A percentile compares a stretch with the other conserved stretches of the same genome.
phyloP scores from a whole-genome alignment of 2,888 invertebrate genomes.

The Papilio demoleus region DNA sequence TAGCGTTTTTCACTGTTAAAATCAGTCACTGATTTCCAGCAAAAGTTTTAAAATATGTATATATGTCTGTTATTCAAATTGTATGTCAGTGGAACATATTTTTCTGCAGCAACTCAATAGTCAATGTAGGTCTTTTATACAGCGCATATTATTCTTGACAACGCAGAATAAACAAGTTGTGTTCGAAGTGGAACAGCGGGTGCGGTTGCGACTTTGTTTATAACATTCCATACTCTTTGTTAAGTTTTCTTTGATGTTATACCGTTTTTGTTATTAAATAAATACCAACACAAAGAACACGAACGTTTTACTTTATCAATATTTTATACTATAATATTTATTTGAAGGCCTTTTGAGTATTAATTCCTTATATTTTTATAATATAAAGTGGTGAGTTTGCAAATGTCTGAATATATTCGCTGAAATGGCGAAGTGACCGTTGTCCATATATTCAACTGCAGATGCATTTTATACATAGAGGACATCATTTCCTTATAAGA shows the following conservation, averaged over 20 bases:
- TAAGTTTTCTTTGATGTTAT: conserved; percentile 6
- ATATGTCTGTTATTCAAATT: background rate
- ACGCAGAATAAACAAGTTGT: conserved; percentile 3
- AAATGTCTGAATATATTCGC: no score
- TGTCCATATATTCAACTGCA: no score
- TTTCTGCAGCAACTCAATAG: background rate
- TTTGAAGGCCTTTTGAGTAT: background rate
- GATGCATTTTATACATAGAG: no score
- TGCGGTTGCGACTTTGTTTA: conserved; percentile 17
- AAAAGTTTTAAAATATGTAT: no score
- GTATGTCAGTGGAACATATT: background rate
- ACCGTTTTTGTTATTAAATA: conserved; percentile 8
- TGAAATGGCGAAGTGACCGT: no score
- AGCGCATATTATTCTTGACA: conserved; percentile 4
- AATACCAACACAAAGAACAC: conserved; percentile 18
- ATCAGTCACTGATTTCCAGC: no score
- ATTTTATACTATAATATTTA: background rate
- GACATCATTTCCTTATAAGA: no score
- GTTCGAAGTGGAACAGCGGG: conserved; percentile 17
- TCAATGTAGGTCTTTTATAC: conserved; percentile 4
- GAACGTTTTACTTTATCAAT: conserved; percentile 10
- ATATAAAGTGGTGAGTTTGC: no score
- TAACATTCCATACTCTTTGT: conserved; percentile 13
- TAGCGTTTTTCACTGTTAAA: no score
- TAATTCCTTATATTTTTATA: no score